Evolutionary conservation across 2,888 invertebrate genomes (phyloP).

Genomic region (Aphodius granarius): DNA sequence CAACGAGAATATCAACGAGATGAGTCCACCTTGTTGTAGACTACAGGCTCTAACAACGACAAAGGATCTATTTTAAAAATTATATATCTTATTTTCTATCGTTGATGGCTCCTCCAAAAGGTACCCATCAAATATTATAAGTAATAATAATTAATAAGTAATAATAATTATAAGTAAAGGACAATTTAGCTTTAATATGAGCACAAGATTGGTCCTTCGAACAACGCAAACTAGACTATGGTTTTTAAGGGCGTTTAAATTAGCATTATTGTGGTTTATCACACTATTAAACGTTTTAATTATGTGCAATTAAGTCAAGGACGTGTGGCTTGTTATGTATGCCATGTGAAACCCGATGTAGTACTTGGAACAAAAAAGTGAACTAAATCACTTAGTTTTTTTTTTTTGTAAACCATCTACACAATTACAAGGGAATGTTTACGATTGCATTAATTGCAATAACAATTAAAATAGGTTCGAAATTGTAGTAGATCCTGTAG

Average conservation of each 20-base stretch:
- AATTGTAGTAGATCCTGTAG: background rate
- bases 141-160: background rate
- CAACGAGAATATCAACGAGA: conserved; percentile 28
- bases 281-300: conserved; percentile 49
- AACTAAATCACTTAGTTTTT: background rate
- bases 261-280: conserved; percentile 47
- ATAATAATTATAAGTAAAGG: too few relatives aligned
- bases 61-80: background rate
- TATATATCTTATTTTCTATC: background rate
- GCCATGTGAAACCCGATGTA: background rate
- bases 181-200: too few relatives aligned
- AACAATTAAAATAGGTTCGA: background rate
- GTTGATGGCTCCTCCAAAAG: background rate
- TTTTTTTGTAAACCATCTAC: background rate
- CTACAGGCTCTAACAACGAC: background rate
- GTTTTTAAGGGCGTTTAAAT: conserved; percentile 36
- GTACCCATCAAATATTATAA: too few relatives aligned
- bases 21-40: conserved; percentile 15
- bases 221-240: background rate
- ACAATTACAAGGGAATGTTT: conserved; percentile 1
- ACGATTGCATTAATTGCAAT: conserved; percentile 7
- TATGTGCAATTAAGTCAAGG: conserved; percentile 49
- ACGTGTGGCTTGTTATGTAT: conserved; percentile 21
- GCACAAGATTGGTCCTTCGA: too few relatives aligned
- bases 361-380: background rate